These are phyloP conservation scores for Diarsia rubi DNA, from an alignment of 2,888 invertebrate species.

Conservation along the genomic window DNA sequence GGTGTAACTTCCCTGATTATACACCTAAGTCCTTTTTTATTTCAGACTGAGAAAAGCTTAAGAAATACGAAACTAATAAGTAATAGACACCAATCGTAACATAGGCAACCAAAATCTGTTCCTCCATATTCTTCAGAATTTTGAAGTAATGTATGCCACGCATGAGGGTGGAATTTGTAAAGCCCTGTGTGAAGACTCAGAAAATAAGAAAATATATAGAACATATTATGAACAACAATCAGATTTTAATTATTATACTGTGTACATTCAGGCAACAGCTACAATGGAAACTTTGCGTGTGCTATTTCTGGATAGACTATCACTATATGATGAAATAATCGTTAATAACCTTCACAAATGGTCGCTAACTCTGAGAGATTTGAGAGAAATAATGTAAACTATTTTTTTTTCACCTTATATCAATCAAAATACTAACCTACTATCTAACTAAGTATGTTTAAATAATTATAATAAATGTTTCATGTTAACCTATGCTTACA, in stretches of 20 bases:
- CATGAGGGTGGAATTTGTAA: constrained; percentile 1
- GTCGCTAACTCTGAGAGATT: neutral
- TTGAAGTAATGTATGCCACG: neutral
- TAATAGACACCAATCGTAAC: neutral
- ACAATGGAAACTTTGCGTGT: neutral
- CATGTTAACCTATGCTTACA: neutral
- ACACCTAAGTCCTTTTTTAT: neutral
- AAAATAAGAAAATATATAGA: neutral
- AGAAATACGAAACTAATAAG: neutral
- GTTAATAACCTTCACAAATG: neutral
- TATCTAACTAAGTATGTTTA: neutral
- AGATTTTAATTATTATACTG: no score
- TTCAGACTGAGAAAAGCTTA: neutral
- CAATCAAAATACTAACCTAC: constrained; percentile 1
- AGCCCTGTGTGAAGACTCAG: constrained; percentile 1
- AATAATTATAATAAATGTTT: neutral
- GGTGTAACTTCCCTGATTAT: neutral
- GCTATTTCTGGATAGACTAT: neutral
- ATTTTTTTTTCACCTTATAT: neutral
- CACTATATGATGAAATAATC: neutral
- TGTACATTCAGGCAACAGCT: neutral
- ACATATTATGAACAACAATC: neutral
- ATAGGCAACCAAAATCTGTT: constrained; percentile 1
- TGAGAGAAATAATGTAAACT: neutral
- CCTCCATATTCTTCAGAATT: neutral